phyloP scores from a whole-genome alignment of 1,140 invertebrate species.

The Calliopsis andreniformis region DNA sequence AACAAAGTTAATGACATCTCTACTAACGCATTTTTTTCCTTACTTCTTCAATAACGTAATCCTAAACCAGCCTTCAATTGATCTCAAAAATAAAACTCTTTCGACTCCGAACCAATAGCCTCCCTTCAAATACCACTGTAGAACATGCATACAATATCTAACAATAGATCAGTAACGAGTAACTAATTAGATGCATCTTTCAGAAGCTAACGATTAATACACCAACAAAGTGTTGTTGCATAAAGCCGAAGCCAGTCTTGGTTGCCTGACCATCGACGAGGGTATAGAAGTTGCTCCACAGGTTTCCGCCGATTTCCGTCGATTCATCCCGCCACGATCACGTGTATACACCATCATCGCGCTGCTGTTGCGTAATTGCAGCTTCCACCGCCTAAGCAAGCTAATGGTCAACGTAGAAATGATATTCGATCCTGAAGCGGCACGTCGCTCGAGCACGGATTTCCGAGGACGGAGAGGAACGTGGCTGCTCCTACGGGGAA shows the following conservation, averaged over 20 bases:
- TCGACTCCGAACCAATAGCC: too few relatives aligned
- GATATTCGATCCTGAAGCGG: conserved; percentile 30
- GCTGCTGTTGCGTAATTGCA: conserved; percentile 59
- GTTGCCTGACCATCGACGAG: conserved; percentile 46
- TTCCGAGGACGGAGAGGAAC: background rate
- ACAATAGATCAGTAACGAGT: too few relatives aligned
- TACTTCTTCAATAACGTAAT: too few relatives aligned
- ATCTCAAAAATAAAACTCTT: too few relatives aligned
- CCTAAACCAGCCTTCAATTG: too few relatives aligned
- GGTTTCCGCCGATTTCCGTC: conserved; percentile 61
- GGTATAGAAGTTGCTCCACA: conserved; percentile 42
- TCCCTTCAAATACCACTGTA: too few relatives aligned
- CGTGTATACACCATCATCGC: conserved; percentile 43
- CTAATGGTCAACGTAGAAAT: conserved; percentile 48
- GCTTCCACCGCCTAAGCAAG: conserved; percentile 60
- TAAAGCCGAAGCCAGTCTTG: conserved; percentile 18
- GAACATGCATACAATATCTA: too few relatives aligned
- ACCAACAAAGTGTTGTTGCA: conserved; percentile 30
- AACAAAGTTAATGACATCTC: too few relatives aligned
- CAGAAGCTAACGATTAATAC: conserved; percentile 56
- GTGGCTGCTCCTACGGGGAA: background rate
- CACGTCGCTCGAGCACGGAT: background rate
- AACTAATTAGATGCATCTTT: conserved; percentile 56
- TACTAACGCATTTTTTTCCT: too few relatives aligned
- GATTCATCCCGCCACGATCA: conserved; percentile 51